Percentiles rank a stretch among this genome's conserved stretches.
These are phyloP conservation scores for Leucophenga varia DNA, from an alignment of 1,140 invertebrate species.

Conservation along the genomic window DNA sequence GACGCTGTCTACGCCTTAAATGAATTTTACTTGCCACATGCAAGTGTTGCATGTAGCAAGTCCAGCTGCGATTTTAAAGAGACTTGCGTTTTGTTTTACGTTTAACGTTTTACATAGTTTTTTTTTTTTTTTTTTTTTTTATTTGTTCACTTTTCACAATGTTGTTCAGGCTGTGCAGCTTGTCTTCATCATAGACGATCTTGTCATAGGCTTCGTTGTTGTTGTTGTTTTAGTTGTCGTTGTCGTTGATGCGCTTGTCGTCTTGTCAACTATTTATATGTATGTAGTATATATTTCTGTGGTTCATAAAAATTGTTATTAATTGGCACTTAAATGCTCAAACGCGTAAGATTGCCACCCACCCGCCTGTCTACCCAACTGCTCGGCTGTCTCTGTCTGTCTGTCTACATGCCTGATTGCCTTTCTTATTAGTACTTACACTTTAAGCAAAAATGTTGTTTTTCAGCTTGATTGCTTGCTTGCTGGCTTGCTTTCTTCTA, in stretches of 20 bases:
- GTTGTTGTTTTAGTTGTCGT: slow-evolving; percentile 1
- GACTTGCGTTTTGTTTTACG: neutral
- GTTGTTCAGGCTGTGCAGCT: no score
- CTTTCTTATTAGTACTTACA: no score
- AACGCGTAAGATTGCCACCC: slow-evolving; percentile 46
- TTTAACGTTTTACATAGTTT: slow-evolving; percentile 8
- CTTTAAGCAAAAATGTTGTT: no score
- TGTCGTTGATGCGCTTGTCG: slow-evolving; percentile 33
- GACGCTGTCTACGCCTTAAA: slow-evolving; percentile 3
- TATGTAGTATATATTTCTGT: no score
- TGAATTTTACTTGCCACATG: slow-evolving; percentile 17
- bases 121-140: neutral
- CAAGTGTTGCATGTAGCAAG: slow-evolving; percentile 40
- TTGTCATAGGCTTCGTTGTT: slow-evolving; percentile 10
- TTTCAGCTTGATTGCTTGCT: no score
- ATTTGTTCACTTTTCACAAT: no score
- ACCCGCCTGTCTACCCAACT: neutral
- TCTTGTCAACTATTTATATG: slow-evolving; percentile 57
- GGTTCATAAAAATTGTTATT: slow-evolving; percentile 58
- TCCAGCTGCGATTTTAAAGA: slow-evolving; percentile 1
- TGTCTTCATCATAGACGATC: no score
- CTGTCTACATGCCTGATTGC: neutral
- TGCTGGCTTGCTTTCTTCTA: no score
- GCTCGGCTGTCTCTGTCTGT: neutral
- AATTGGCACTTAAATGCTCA: slow-evolving; percentile 57